Evolutionary conservation across 2,113 vertebrate species (phyloP).

Genomic region (Perca fluviatilis): DNA sequence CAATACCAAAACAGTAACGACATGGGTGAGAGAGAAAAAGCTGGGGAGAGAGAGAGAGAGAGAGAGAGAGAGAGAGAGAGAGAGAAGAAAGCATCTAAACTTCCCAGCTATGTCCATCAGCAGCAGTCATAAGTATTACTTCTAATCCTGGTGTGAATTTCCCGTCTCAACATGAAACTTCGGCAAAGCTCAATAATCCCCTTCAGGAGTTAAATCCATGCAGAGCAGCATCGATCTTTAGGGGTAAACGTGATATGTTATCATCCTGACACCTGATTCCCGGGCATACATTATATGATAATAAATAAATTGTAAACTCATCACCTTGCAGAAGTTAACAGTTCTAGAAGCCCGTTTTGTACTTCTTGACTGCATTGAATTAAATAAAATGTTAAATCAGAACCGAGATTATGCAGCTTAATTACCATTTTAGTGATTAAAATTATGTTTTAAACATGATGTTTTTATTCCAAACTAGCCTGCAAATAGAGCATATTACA

Average conservation of each 20-base stretch:
- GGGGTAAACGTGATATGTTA: slow-evolving; percentile 59
- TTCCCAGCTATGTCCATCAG: slow-evolving; percentile 62
- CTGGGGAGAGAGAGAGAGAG: background rate
- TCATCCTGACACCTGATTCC: slow-evolving; percentile 61
- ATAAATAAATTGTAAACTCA: slow-evolving; percentile 8
- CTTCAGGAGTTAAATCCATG: slow-evolving; percentile 59
- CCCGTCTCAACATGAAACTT: slow-evolving; percentile 69
- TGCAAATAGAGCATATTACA: slow-evolving; percentile 42
- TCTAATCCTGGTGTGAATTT: slow-evolving; percentile 79
- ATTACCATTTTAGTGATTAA: slow-evolving; percentile 63
- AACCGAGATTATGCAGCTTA: slow-evolving; percentile 46
- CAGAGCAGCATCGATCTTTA: slow-evolving; percentile 59
- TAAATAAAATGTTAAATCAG: slow-evolving; percentile 26
- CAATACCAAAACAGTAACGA: slow-evolving; percentile 75
- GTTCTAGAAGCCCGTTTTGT: background rate
- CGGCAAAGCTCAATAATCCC: slow-evolving; percentile 62
- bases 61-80: slow-evolving; percentile 21
- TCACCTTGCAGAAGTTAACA: slow-evolving; percentile 2
- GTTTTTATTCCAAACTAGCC: slow-evolving; percentile 30
- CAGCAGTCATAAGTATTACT: slow-evolving; percentile 55
- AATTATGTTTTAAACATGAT: slow-evolving; percentile 56
- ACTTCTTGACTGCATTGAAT: background rate
- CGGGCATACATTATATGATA: slow-evolving; percentile 11
- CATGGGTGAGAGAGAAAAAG: slow-evolving; percentile 38
- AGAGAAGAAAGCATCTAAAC: slow-evolving; percentile 38